Evolutionary conservation across 2,797 vertebrate species (phyloP).

Genomic region (Xerus rutilus): DNA sequence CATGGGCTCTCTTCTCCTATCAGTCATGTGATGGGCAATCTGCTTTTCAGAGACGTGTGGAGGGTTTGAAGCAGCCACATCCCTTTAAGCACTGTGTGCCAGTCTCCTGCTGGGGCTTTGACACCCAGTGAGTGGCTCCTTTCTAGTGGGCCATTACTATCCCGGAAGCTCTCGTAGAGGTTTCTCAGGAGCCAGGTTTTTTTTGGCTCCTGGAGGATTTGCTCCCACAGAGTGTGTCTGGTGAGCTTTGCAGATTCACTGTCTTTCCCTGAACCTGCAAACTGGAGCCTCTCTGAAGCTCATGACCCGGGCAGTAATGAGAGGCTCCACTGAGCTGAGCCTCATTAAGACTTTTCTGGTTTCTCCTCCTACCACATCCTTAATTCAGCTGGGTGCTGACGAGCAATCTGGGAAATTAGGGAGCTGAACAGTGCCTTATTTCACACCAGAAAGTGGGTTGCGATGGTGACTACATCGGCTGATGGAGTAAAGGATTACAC

Average conservation of each 20-base stretch:
- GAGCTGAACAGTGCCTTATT: background rate
- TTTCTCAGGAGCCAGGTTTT: background rate
- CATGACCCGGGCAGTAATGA: background rate
- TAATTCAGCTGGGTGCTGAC: background rate
- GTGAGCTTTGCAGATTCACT: too few species aligned
- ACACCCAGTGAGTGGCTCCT: background rate
- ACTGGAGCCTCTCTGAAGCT: background rate
- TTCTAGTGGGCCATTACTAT: background rate
- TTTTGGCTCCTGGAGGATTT: background rate
- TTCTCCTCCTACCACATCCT: background rate
- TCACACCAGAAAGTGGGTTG: background rate
- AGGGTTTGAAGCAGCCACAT: background rate
- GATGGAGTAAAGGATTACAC: slow-evolving; percentile 66
- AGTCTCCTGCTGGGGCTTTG: background rate
- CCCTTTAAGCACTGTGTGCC: accelerated
- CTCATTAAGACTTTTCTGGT: background rate
- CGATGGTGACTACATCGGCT: background rate
- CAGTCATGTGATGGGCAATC: background rate
- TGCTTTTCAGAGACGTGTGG: background rate
- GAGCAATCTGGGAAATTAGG: slow-evolving; percentile 23
- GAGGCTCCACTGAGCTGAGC: background rate
- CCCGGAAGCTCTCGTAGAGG: background rate
- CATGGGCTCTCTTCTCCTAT: background rate
- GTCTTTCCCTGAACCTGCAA: background rate
- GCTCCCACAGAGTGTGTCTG: too few species aligned